Evolutionary conservation across 2,113 vertebrate species (phyloP).

Genomic region (Silurus asotus): DNA sequence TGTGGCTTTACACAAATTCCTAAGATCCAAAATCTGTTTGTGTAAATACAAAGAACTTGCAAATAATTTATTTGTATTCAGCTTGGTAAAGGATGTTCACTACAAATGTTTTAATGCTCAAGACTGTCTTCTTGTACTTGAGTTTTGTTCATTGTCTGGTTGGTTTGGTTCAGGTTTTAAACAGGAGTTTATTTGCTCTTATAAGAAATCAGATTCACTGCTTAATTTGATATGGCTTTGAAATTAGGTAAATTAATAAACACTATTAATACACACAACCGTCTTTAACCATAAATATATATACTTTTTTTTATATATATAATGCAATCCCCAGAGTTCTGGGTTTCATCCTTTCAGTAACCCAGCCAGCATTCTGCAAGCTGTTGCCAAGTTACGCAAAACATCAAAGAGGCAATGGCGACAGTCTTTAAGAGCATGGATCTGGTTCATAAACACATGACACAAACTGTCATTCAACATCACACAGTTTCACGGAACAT

Average conservation of each 20-base stretch:
- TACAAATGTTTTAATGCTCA: neutral
- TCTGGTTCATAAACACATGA: neutral
- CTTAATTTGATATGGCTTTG: neutral
- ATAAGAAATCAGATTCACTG: neutral
- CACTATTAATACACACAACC: neutral
- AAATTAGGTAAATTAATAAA: neutral
- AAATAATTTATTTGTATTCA: neutral
- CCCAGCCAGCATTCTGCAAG: neutral
- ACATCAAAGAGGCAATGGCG: slow-evolving; percentile 4
- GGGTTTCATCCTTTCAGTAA: slow-evolving; percentile 8
- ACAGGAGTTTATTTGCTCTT: neutral
- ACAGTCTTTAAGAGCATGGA: slow-evolving; percentile 5
- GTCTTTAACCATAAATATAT: neutral
- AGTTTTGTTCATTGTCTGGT: neutral
- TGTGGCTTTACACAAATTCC: neutral
- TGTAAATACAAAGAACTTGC: neutral
- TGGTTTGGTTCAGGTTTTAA: neutral
- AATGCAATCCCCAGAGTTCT: neutral
- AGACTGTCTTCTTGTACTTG: neutral
- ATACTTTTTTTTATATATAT: neutral
- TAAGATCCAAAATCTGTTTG: neutral
- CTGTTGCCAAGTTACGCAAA: neutral
- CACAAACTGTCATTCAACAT: slow-evolving; percentile 19
- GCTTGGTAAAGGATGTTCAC: neutral
- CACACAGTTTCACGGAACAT: neutral